Percentiles rank a stretch among this genome's conserved stretches.
Evolutionary conservation across 2,113 vertebrate genomes (phyloP).

Genomic region (Rhombomys opimus): DNA sequence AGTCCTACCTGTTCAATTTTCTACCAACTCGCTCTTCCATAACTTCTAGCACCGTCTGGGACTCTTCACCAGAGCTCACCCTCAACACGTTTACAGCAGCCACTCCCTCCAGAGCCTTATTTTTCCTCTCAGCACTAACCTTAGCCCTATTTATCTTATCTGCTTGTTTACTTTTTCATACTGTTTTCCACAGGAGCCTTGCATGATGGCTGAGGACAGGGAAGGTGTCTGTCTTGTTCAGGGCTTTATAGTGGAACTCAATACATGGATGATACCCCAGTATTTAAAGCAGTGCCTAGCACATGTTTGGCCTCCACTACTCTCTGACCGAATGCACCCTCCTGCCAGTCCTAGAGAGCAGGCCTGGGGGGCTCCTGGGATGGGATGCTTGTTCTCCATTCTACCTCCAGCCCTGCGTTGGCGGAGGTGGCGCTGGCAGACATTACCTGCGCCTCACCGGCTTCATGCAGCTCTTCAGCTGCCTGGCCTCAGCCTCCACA

Average conservation of each 20-base stretch:
- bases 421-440: conserved; percentile 80
- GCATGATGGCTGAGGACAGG: conserved; percentile 56
- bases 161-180: conserved; percentile 51
- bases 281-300: conserved; percentile 63
- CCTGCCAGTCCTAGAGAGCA: conserved; percentile 63
- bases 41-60: conserved; percentile 7
- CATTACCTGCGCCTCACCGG: conserved; percentile 84
- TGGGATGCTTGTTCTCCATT: conserved; percentile 66
- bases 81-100: conserved; percentile 22
- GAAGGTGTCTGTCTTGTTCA: conserved; percentile 68
- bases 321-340: conserved; percentile 63
- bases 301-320: conserved; percentile 57
- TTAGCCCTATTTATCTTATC: conserved; percentile 44
- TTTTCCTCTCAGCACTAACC: conserved; percentile 56
- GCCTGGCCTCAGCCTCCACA: conserved; percentile 80
- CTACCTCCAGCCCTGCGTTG: conserved; percentile 69
- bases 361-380: conserved; percentile 55
- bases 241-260: conserved; percentile 62
- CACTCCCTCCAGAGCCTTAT: conserved; percentile 38
- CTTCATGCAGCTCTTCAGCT: conserved; percentile 86
- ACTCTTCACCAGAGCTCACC: conserved; percentile 32
- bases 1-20: conserved; percentile 19
- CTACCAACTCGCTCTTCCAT: conserved; percentile 24
- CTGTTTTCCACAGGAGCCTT: conserved; percentile 51
- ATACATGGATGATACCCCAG: conserved; percentile 57